A percentile compares a stretch with the other conserved stretches of the same genome.
Evolutionary conservation across 2,888 invertebrate species (phyloP).

Genomic region (Rhabditoides inermis): DNA sequence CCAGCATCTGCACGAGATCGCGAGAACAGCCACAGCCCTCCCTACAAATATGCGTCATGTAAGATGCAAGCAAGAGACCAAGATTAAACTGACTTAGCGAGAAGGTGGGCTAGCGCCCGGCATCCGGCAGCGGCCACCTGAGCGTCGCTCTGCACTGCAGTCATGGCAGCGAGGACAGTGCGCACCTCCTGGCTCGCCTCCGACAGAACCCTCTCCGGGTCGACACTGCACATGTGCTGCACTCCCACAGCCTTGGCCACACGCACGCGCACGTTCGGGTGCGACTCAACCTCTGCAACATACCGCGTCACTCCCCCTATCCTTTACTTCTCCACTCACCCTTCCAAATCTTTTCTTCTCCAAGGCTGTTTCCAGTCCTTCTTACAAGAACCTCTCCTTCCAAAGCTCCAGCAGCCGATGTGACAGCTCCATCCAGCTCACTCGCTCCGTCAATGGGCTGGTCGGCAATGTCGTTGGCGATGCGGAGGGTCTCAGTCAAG

Average conservation of each 20-base stretch:
- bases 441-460: too few relatives aligned
- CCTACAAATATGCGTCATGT: too few relatives aligned
- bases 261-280: conserved; percentile 7
- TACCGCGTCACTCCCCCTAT: conserved; percentile 1
- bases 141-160: conserved; percentile 5
- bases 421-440: conserved; percentile 5
- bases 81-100: conserved; percentile 9
- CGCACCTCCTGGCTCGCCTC: too few relatives aligned
- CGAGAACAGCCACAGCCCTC: conserved; percentile 61
- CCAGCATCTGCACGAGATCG: conserved; percentile 68
- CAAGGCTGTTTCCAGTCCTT: conserved; percentile 10
- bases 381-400: conserved; percentile 26
- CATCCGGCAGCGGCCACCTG: conserved; percentile 19
- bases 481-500: too few relatives aligned
- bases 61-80: neutral
- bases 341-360: conserved; percentile 10
- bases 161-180: neutral
- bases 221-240: conserved; percentile 18
- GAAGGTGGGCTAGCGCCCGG: conserved; percentile 16
- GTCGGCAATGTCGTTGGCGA: too few relatives aligned
- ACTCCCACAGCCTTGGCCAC: conserved; percentile 21
- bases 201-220: too few relatives aligned
- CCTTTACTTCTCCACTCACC: conserved; percentile 5
- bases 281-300: conserved; percentile 14
- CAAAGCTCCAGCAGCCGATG: conserved; percentile 19